A percentile compares a stretch with the other conserved stretches of the same genome.
These are phyloP conservation scores for Homalodisca vitripennis DNA, from an alignment of 1,140 invertebrate genomes.

Conservation along the genomic window DNA sequence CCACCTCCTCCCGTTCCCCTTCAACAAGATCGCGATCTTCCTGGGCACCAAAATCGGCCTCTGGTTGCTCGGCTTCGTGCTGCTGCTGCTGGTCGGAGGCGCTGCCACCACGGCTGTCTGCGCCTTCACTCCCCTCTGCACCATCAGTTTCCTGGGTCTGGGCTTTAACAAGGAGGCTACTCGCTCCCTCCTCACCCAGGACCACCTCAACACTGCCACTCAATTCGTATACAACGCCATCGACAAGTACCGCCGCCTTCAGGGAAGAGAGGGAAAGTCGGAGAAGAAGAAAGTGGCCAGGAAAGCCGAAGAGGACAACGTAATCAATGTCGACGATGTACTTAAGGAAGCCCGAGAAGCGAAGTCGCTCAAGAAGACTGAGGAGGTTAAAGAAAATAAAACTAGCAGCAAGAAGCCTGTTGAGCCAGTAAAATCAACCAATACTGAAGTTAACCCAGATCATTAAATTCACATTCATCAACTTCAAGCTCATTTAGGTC, in stretches of 20 bases:
- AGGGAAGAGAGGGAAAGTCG: conserved; percentile 39
- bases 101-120: conserved; percentile 58
- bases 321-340: background rate
- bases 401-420: background rate
- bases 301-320: background rate
- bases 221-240: conserved; percentile 62
- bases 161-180: conserved; percentile 48
- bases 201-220: conserved; percentile 58
- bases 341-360: background rate
- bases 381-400: background rate
- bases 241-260: conserved; percentile 60
- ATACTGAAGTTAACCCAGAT: too few species aligned
- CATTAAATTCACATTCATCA: too few species aligned
- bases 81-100: conserved; percentile 46
- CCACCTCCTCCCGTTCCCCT: conserved; percentile 38
- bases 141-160: conserved; percentile 56
- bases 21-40: conserved; percentile 41
- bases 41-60: conserved; percentile 52
- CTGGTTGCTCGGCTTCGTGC: conserved; percentile 55
- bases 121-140: conserved; percentile 63
- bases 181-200: conserved; percentile 48
- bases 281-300: background rate
- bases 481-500: too few species aligned
- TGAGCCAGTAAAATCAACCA: too few species aligned
- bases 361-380: background rate